phyloP scores from a whole-genome alignment of 2,113 vertebrate genomes.

The Atrichornis clamosus region DNA sequence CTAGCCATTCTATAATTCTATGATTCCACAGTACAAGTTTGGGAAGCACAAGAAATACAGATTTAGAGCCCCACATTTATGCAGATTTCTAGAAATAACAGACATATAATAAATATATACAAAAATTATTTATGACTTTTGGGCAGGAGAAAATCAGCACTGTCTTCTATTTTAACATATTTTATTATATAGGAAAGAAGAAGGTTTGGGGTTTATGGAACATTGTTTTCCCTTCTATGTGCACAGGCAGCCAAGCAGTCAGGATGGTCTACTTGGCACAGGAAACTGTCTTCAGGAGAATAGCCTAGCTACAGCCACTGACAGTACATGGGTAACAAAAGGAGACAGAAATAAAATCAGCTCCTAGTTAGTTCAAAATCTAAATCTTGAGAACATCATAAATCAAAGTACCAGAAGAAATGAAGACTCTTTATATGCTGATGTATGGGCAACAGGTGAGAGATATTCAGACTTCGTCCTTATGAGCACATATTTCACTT shows the following conservation, averaged over 20 bases:
- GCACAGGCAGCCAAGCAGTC: background rate
- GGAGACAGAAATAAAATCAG: background rate
- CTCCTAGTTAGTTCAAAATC: background rate
- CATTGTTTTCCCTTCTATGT: background rate
- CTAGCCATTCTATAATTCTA: background rate
- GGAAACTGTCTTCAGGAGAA: background rate
- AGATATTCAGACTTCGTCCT: background rate
- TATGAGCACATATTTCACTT: background rate
- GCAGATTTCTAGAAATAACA: background rate
- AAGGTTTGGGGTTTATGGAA: background rate
- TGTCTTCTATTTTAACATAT: background rate
- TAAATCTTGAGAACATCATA: background rate
- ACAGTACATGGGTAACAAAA: background rate
- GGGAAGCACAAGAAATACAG: background rate
- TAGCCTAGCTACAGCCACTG: background rate
- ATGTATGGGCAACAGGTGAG: background rate
- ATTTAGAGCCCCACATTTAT: background rate
- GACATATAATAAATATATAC: background rate
- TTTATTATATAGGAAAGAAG: background rate
- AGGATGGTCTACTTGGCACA: background rate
- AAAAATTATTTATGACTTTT: background rate
- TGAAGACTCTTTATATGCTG: background rate
- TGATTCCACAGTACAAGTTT: background rate
- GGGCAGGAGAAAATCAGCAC: rapidly evolving
- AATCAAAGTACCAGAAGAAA: background rate